These are phyloP conservation scores for Pipra filicauda DNA, from an alignment of 2,113 vertebrate species.

Conservation along the genomic window DNA sequence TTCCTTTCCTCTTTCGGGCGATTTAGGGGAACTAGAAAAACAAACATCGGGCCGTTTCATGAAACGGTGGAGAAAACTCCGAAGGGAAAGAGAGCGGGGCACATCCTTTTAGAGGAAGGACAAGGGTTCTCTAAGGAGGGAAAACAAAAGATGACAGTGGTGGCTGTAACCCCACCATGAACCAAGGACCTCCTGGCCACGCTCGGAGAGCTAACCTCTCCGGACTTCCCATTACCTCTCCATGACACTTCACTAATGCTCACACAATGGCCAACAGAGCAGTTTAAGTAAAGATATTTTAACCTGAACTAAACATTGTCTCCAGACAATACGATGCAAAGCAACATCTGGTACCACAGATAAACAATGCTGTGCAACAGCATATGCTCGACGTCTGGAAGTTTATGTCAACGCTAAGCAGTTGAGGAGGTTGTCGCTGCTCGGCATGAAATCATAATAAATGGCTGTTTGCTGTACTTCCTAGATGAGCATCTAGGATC, in stretches of 20 bases:
- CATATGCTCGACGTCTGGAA: slow-evolving; percentile 55
- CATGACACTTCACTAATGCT: slow-evolving; percentile 78
- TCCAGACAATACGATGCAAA: slow-evolving; percentile 69
- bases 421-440: neutral
- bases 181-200: slow-evolving; percentile 79
- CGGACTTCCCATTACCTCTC: slow-evolving; percentile 90
- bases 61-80: slow-evolving; percentile 48
- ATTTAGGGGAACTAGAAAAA: slow-evolving; percentile 86
- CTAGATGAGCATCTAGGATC: neutral
- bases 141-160: slow-evolving; percentile 85
- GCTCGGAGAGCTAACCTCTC: slow-evolving; percentile 71
- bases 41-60: slow-evolving; percentile 79
- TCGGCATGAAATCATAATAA: slow-evolving; percentile 10
- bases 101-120: slow-evolving; percentile 92
- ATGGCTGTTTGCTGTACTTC: neutral
- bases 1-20: slow-evolving; percentile 78
- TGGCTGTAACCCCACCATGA: slow-evolving; percentile 86
- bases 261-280: slow-evolving; percentile 63
- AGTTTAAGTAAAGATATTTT: slow-evolving; percentile 64
- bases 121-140: slow-evolving; percentile 77
- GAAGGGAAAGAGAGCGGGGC: slow-evolving; percentile 69
- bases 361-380: slow-evolving; percentile 23
- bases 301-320: slow-evolving; percentile 62
- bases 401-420: slow-evolving; percentile 37
- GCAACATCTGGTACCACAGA: slow-evolving; percentile 56